Evolutionary conservation across 2,113 vertebrate genomes (phyloP).

Genomic region (Synodontis membranacea): DNA sequence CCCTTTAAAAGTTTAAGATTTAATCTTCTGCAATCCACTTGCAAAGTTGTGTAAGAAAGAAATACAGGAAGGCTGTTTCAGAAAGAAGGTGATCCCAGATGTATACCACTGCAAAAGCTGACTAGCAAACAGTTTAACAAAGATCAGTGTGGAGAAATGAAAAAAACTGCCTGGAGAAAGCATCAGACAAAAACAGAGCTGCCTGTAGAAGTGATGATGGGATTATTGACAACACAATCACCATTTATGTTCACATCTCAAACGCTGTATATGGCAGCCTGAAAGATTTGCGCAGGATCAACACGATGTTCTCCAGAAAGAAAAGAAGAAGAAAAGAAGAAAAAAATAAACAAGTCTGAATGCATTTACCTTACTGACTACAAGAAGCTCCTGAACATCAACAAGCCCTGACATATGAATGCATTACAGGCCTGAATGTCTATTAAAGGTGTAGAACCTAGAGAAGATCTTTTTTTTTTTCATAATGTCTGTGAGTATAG

Average conservation of each 20-base stretch:
- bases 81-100: not conserved
- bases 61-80: not conserved
- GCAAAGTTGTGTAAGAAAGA: not conserved
- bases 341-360: too few species aligned
- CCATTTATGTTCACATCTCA: not conserved
- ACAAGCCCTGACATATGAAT: not conserved
- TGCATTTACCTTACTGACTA: not conserved
- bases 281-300: too few species aligned
- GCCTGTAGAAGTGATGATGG: not conserved
- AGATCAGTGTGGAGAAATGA: not conserved
- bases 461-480: not conserved
- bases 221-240: not conserved
- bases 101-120: not conserved
- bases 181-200: not conserved
- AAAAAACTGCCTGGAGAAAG: not conserved
- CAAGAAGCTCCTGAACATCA: not conserved
- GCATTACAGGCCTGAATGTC: not conserved
- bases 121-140: not conserved
- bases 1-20: not conserved
- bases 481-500: not conserved
- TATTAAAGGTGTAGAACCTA: not conserved
- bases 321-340: too few species aligned
- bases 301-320: too few species aligned
- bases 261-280: not conserved
- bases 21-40: not conserved